Evolutionary conservation across 2,888 invertebrate species (phyloP).

Genomic region (Trimorus sp.): DNA sequence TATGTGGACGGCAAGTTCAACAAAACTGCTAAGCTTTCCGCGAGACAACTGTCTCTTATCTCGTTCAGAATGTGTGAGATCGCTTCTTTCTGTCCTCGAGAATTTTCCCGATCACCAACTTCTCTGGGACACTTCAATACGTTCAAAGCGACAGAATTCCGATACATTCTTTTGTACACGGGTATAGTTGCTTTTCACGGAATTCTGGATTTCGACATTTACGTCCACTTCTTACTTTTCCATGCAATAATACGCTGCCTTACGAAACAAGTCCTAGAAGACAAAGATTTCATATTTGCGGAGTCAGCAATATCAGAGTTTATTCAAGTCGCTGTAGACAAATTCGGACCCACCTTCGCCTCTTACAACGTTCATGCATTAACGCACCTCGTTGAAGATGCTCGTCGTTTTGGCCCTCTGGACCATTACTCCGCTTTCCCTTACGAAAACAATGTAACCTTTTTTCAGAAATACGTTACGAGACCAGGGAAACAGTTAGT

Average conservation of each 20-base stretch:
- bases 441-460: slow-evolving; percentile 15
- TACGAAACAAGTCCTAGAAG: neutral
- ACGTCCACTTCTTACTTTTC: slow-evolving; percentile 6
- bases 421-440: too few species aligned
- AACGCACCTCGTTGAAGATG: slow-evolving; percentile 15
- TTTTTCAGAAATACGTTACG: slow-evolving; percentile 3
- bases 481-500: too few species aligned
- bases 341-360: neutral
- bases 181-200: too few species aligned
- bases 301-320: slow-evolving; percentile 3
- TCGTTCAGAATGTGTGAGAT: neutral
- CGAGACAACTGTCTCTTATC: neutral
- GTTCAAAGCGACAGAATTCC: too few species aligned
- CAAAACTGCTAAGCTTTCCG: slow-evolving; percentile 9
- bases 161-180: too few species aligned
- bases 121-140: neutral
- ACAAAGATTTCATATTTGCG: neutral
- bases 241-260: slow-evolving; percentile 1
- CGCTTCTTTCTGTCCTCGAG: slow-evolving; percentile 13
- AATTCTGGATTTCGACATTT: neutral
- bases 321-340: neutral
- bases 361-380: slow-evolving; percentile 8
- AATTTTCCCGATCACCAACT: slow-evolving; percentile 6
- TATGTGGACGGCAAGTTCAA: slow-evolving; percentile 17
- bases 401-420: too few species aligned